Conservation (phyloP, 2,113 vertebrate genomes). For the Thryonomys swinderianus region DNA sequence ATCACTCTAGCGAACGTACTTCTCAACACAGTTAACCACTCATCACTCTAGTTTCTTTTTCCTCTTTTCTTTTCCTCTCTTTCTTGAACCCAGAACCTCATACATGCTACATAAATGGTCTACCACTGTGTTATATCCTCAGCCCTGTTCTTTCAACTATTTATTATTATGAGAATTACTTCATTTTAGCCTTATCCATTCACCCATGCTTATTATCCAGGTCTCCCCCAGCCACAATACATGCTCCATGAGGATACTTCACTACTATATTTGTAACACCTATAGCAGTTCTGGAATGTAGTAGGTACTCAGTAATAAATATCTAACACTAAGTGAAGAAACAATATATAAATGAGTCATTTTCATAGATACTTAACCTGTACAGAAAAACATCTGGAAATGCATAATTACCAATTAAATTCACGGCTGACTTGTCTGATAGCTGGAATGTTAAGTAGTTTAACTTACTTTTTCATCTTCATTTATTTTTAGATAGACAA, state of each 20-base stretch:
- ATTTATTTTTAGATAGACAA: neutral
- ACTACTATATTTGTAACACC: neutral
- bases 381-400: neutral
- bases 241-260: neutral
- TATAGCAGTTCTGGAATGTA: neutral
- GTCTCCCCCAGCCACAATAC: neutral
- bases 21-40: neutral
- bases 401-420: neutral
- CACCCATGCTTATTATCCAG: neutral
- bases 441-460: neutral
- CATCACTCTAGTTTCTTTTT: neutral
- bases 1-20: neutral
- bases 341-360: neutral
- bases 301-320: conserved; percentile 7
- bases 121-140: neutral
- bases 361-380: neutral
- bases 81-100: neutral
- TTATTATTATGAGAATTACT: neutral
- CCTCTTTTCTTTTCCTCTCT: too few relatives aligned
- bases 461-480: conserved; percentile 1
- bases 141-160: neutral
- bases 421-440: neutral
- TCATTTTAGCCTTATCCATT: conserved; percentile 2
- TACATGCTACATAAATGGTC: neutral
- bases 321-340: neutral